Evolutionary conservation across 23 tunicate species (phyloP), one percentile per base, ranked within the genome.

Genomic region (Diplosoma virens): DNA sequence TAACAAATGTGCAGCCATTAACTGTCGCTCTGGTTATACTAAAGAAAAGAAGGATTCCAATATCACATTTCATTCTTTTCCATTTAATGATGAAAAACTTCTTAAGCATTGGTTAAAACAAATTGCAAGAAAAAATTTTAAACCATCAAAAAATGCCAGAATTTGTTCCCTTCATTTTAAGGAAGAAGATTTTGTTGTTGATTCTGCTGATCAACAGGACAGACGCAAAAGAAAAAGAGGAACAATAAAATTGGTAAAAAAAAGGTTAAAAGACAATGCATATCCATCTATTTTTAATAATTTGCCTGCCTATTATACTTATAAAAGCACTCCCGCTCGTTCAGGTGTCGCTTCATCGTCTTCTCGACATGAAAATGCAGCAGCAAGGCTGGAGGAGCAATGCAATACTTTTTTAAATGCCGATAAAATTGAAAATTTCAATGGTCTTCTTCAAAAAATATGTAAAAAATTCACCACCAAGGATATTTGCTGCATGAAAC

Each of bases 311-410:
- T 63, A 63, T 28, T 63, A 63, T 28, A 28, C 70, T 5, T 6
- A 3, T 25, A 30, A 20, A 63, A 28, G 35, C 29, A 4, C 34
- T 3, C 70, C 70, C 3, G 3, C 11, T 25, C 33, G 70, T 25
- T 63, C 70, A 26, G 70, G 70, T 28, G 11, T 63, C 20, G 27
- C 70, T 27, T 4, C 35, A 28, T 26, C 70, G 29, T 63, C 37
- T 25, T 63, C 36, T 6, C 70, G 70, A 28, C 70, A 63, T 63
- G 70, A 28, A 63, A 63, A 63, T 63, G 70, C 27, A 25, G 70
- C 70, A 63, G 14, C 35, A 63, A 28, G 35, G n/a, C 29, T 28
- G 70, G 37, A 63, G 35, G 35, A 63, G 20, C 70, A n/a, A 4
- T 26, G 34, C 29, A 11, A 63, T 5, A 14, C 14, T 6, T 63